These are phyloP conservation scores for Coregonus sp. DNA, from an alignment of 2,797 vertebrate genomes.

Conservation along the genomic window DNA sequence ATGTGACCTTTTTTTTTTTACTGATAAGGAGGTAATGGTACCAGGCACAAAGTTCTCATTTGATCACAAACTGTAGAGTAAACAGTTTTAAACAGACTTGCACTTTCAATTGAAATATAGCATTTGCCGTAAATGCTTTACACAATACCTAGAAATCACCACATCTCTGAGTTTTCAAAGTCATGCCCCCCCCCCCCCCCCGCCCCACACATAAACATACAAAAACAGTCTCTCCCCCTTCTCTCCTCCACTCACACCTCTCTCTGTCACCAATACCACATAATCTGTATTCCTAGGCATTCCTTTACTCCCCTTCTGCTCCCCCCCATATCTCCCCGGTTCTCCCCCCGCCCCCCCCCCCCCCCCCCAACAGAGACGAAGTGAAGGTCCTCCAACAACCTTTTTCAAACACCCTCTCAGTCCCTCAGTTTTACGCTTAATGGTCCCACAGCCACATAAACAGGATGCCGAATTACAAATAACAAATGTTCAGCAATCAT, in stretches of 20 bases:
- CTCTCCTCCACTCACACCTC: not conserved
- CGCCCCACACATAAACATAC: not conserved
- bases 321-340: no score
- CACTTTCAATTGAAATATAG: no score
- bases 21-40: no score
- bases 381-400: slow-evolving; percentile 2
- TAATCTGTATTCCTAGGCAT: no score
- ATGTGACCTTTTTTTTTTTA: no score
- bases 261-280: no score
- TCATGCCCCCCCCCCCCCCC: not conserved
- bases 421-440: not conserved
- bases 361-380: not conserved
- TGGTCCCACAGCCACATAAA: not conserved
- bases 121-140: not conserved
- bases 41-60: no score
- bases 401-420: not conserved
- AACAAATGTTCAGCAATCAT: slow-evolving; percentile 19
- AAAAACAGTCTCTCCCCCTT: not conserved
- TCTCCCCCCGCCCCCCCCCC: no score
- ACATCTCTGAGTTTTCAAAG: not conserved
- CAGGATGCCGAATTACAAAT: slow-evolving; percentile 11
- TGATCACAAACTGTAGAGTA: no score
- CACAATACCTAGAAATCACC: not conserved
- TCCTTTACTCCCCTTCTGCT: no score
- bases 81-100: no score